A percentile compares a stretch with the other conserved stretches of the same genome.
Evolutionary conservation across 2,113 vertebrate species (phyloP).

Genomic region (Mystacornis crossleyi): DNA sequence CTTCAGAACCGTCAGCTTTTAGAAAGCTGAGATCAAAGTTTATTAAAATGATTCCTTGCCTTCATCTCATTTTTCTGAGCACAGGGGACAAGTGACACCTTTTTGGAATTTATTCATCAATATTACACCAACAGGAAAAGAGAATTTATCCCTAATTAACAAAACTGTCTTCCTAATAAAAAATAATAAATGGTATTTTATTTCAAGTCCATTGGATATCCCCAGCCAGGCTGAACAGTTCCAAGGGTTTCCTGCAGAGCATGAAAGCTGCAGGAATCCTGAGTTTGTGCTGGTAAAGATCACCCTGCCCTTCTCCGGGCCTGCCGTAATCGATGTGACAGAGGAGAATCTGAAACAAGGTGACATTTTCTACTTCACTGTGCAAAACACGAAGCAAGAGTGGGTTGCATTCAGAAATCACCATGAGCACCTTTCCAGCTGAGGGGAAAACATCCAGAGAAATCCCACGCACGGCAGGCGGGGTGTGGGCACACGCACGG

Average conservation of each 20-base stretch:
- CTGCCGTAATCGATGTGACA: conserved; percentile 17
- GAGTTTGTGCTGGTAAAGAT: background rate
- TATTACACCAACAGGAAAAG: background rate
- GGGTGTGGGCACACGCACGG: no score
- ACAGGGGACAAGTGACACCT: background rate
- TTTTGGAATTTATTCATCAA: background rate
- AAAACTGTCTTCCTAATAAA: fast-evolving
- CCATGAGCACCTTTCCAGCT: background rate
- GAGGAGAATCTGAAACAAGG: background rate
- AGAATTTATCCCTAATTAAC: background rate
- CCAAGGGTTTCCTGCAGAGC: background rate
- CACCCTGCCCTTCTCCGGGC: background rate
- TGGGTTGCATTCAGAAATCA: background rate
- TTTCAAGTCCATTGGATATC: background rate
- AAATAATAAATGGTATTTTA: fast-evolving
- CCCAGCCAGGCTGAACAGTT: background rate
- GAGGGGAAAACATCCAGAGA: background rate
- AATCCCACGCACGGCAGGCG: fast-evolving
- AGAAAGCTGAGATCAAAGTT: background rate
- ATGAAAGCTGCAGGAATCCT: background rate
- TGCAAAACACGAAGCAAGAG: background rate
- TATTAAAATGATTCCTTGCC: background rate
- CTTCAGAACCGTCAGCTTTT: background rate
- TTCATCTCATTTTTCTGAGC: background rate
- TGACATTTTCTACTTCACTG: conserved; percentile 41